These are phyloP conservation scores for Morelia viridis DNA, from an alignment of 2,797 vertebrate species.

Conservation along the genomic window DNA sequence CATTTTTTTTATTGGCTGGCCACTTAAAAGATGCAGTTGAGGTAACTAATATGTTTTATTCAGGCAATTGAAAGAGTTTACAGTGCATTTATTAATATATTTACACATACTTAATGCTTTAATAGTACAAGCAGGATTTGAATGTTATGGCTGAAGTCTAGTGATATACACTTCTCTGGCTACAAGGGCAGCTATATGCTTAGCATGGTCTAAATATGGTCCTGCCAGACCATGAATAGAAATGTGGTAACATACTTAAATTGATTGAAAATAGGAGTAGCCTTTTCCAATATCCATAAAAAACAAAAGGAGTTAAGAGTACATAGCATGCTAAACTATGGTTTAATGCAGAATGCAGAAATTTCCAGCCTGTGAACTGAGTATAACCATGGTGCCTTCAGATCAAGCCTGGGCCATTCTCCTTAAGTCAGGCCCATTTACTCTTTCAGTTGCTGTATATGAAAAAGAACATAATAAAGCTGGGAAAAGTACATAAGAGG, in stretches of 20 bases:
- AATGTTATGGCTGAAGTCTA: not conserved
- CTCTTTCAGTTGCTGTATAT: not conserved
- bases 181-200: not conserved
- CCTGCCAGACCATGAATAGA: not conserved
- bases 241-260: not conserved
- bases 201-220: not conserved
- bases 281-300: not conserved
- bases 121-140: not conserved
- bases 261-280: not conserved
- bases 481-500: not conserved
- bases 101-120: not conserved
- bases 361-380: not conserved
- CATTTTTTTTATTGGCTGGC: conserved; percentile 95
- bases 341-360: not conserved
- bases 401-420: not conserved
- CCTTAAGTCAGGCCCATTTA: not conserved
- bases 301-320: not conserved
- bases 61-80: not conserved
- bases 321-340: not conserved
- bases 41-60: conserved; percentile 73
- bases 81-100: not conserved
- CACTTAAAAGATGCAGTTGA: conserved; percentile 97
- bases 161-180: not conserved
- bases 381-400: not conserved
- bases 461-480: not conserved